Base-by-base conservation (phyloP, 2,797 vertebrate species). In the Protonibea diacanthus region DNA sequence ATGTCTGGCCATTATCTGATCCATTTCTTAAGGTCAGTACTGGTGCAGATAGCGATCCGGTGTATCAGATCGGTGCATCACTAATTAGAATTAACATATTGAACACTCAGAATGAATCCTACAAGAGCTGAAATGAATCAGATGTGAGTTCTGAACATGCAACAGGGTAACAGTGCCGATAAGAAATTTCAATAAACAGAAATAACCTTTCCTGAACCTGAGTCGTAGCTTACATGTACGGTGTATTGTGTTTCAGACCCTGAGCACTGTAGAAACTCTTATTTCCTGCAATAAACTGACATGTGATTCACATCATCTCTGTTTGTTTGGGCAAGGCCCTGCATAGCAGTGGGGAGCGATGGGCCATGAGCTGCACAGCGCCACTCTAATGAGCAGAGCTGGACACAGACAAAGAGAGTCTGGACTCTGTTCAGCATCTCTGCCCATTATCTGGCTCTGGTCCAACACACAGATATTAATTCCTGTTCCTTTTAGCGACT, bases 331-430 rank as follows among this genome's bases (percentile, higher is more conserved):
- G 83, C 84, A 58, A 64, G 61, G 84, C 83, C 81, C 73, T n/a
- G 78, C 70, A 68, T 78, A 83, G 86, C 88, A 51, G 87, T 83
- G 85, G 83, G 83, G 80, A 89, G 88, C 80, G 58, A 78, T 68
- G 88, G 89, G 85, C 90, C 88, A 71, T 91, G 91, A 91, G 91
- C 84, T 65, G 88, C 89, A 90, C 91, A 88, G 89, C 86, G 71
- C 88, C 88, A 84, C 88, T 88, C 91, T 94, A 95, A 94, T 95
- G 93, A 95, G 91, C 88, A 76, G 88, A 88, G 90, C 91, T 90
- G 88, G 92, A 92, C 92, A 81, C 88, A 92, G 90, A 93, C 91
- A 94, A 93, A 94, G 90, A 94, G 82, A 91, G 90, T 91, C 93
- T 90, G 94, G 92, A 93, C 89, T 87, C 86, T 78, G 88, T 94